Percentiles rank a stretch among this genome's conserved stretches.
Evolutionary conservation across 2,113 vertebrate species (phyloP).

Genomic region (Albula goreensis): DNA sequence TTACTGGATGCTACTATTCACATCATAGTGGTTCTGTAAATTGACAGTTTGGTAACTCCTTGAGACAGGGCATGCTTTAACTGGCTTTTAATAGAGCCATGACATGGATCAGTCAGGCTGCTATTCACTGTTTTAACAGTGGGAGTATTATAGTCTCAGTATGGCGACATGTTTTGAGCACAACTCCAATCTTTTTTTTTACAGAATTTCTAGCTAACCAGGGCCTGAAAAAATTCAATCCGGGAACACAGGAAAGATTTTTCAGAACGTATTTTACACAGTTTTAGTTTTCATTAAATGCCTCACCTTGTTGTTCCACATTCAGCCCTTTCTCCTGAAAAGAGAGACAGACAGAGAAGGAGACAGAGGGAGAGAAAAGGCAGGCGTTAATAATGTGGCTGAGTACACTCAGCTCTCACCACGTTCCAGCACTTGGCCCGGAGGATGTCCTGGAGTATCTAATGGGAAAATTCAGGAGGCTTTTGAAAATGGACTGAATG

Average conservation of each 20-base stretch:
- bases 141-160: background rate
- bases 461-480: conserved; percentile 55
- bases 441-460: conserved; percentile 53
- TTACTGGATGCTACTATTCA: background rate
- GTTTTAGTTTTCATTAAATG: conserved; percentile 37
- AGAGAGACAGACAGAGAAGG: conserved; percentile 32
- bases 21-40: background rate
- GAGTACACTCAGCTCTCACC: conserved; percentile 37
- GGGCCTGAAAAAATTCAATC: too few relatives aligned
- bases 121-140: background rate
- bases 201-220: too few relatives aligned
- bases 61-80: background rate
- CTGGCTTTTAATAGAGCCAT: background rate
- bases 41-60: background rate
- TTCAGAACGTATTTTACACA: conserved; percentile 24
- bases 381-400: conserved; percentile 45
- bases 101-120: background rate
- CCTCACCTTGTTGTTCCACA: conserved; percentile 94
- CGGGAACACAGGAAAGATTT: background rate
- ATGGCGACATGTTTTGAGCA: background rate
- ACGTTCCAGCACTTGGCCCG: conserved; percentile 55
- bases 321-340: conserved; percentile 87
- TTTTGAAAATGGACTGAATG: conserved; percentile 60
- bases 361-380: conserved; percentile 27
- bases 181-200: too few relatives aligned